These are phyloP conservation scores for Premnoplex brunnescens DNA, from an alignment of 2,797 vertebrate species.

Conservation along the genomic window DNA sequence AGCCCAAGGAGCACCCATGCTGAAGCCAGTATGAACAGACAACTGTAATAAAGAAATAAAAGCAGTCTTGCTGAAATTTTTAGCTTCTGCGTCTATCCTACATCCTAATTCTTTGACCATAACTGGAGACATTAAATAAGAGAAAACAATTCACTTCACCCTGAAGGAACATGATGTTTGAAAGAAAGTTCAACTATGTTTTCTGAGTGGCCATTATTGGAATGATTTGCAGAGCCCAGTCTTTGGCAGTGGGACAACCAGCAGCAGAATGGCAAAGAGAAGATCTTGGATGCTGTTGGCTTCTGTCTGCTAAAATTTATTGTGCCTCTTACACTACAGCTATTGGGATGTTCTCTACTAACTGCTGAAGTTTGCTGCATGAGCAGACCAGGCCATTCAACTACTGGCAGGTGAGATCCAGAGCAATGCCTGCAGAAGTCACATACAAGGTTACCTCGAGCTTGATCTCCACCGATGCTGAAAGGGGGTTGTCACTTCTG, in stretches of 20 bases:
- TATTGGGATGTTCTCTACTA: background rate
- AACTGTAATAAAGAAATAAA: conserved; percentile 13
- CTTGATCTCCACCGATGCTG: background rate
- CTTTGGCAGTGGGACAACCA: background rate
- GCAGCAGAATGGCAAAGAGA: background rate
- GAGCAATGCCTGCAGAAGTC: background rate
- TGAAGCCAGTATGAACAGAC: conserved; percentile 5
- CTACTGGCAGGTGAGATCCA: background rate
- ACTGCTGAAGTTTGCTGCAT: background rate
- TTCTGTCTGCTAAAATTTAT: background rate
- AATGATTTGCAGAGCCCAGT: background rate
- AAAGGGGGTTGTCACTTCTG: background rate
- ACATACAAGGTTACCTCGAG: background rate
- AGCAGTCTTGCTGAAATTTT: background rate
- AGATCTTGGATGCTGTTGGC: background rate
- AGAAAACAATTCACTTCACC: background rate
- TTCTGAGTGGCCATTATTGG: background rate
- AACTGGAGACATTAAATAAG: background rate
- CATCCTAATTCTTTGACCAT: background rate
- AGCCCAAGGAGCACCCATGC: conserved; percentile 14
- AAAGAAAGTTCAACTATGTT: background rate
- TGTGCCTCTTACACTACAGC: background rate
- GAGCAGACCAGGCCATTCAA: accelerated
- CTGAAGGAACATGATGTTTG: background rate
- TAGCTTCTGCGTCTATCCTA: conserved; percentile 20